Conservation (phyloP, 2,888 invertebrate genomes). For the Tillus elongatus region DNA sequence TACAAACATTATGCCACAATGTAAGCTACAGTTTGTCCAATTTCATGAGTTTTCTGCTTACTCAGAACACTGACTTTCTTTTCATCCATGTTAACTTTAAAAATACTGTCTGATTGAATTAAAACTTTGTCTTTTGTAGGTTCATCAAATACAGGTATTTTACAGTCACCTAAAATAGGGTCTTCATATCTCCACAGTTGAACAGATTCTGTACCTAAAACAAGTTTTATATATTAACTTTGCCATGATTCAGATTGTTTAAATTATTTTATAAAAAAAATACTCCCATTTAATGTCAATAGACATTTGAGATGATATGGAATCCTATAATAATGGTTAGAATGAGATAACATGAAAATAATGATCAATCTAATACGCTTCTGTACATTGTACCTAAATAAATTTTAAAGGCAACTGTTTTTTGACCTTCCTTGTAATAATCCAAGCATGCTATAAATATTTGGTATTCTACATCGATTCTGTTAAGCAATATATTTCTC, state of each 20-base stretch:
- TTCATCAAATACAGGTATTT: constrained; percentile 61
- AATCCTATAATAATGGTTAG: not conserved
- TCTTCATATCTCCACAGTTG: constrained; percentile 72
- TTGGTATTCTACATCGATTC: no score
- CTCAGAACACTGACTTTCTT: constrained; percentile 41
- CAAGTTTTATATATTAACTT: no score
- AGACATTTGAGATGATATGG: constrained; percentile 5
- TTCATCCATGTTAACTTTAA: constrained; percentile 44
- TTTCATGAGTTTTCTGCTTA: constrained; percentile 42
- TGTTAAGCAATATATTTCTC: no score
- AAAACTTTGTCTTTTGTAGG: constrained; percentile 53
- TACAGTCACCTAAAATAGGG: constrained; percentile 63
- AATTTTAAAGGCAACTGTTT: no score
- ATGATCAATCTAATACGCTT: no score
- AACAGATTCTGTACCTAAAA: constrained; percentile 53
- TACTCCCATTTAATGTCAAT: constrained; percentile 12
- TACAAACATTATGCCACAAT: no score
- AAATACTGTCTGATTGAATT: constrained; percentile 43
- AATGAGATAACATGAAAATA: constrained; percentile 6
- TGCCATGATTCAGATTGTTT: no score
- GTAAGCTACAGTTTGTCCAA: constrained; percentile 41
- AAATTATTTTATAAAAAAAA: no score
- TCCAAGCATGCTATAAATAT: no score
- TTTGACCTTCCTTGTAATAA: no score
- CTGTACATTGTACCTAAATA: no score